A percentile compares a stretch with the other conserved stretches of the same genome.
phyloP scores from a whole-genome alignment of 1,140 invertebrate genomes.

The Meloidogyne hapla region DNA sequence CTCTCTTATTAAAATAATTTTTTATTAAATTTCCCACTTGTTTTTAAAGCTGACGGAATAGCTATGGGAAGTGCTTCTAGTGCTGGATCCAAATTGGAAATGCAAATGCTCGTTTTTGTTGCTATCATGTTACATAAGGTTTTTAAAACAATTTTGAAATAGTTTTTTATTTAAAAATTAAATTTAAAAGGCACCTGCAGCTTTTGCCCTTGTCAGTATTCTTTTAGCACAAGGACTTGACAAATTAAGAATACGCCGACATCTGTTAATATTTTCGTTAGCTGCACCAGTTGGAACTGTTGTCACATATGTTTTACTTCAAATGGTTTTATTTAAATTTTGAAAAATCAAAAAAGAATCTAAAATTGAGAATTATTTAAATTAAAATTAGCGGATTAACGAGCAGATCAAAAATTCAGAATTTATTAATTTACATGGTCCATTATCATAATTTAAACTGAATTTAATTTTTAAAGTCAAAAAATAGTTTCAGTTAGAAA shows the following conservation, averaged over 20 bases:
- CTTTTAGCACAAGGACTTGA: conserved; percentile 91
- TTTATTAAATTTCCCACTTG: neutral
- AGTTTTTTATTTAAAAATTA: conserved; percentile 20
- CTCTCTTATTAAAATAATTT: neutral
- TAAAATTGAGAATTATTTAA: neutral
- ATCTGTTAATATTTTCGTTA: conserved; percentile 88
- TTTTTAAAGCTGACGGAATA: conserved; percentile 81
- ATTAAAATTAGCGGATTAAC: too few species aligned
- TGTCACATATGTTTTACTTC: conserved; percentile 77
- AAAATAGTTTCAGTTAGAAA: too few species aligned
- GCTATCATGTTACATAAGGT: conserved; percentile 99
- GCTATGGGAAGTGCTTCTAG: conserved; percentile 92
- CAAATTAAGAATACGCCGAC: conserved; percentile 78
- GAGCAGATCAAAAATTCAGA: too few species aligned
- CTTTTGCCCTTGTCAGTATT: conserved; percentile 95
- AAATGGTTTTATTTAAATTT: conserved; percentile 28
- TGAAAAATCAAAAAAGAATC: too few species aligned
- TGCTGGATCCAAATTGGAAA: conserved; percentile 81
- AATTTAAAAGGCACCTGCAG: conserved; percentile 80
- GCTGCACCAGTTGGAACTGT: conserved; percentile 85
- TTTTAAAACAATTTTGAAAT: conserved; percentile 28
- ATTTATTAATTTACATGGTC: too few species aligned
- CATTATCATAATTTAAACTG: too few species aligned
- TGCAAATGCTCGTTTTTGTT: conserved; percentile 88
- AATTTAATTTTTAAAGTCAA: too few species aligned